Evolutionary conservation across 1,140 invertebrate genomes (phyloP).

Genomic region (Probaryconus sp.): DNA sequence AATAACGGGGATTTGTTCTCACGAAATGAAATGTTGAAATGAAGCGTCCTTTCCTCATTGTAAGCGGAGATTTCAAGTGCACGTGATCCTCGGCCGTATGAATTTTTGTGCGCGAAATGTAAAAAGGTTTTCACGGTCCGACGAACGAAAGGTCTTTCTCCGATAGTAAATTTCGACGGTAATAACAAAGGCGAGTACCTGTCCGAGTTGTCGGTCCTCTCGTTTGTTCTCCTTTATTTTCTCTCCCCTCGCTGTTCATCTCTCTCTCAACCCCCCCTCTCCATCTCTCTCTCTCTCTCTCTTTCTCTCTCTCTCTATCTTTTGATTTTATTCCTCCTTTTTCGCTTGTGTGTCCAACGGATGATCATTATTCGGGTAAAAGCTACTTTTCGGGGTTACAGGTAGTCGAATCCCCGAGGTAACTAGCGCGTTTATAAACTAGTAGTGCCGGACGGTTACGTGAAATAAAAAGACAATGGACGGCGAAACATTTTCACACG

Average conservation of each 20-base stretch:
- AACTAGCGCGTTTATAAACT: slow-evolving; percentile 49
- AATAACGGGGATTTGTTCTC: slow-evolving; percentile 16
- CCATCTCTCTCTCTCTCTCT: slow-evolving; percentile 25
- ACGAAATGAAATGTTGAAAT: slow-evolving; percentile 46
- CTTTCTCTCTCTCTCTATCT: slow-evolving; percentile 27
- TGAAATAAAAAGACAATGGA: slow-evolving; percentile 67
- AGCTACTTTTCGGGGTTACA: slow-evolving; percentile 52
- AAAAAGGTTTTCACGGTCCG: slow-evolving; percentile 62
- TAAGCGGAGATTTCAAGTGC: slow-evolving; percentile 11
- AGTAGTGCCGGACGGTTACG: slow-evolving; percentile 51
- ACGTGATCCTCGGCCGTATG: slow-evolving; percentile 35
- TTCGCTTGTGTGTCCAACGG: slow-evolving; percentile 48
- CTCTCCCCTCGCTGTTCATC: slow-evolving; percentile 14
- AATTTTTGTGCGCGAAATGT: slow-evolving; percentile 52
- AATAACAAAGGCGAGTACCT: slow-evolving; percentile 64
- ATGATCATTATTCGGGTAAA: slow-evolving; percentile 63
- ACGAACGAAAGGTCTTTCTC: slow-evolving; percentile 56
- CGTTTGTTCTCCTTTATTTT: slow-evolving; percentile 52
- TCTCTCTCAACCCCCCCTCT: slow-evolving; percentile 23
- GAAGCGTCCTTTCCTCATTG: slow-evolving; percentile 47
- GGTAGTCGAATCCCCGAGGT: slow-evolving; percentile 52
- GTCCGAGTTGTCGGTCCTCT: slow-evolving; percentile 56
- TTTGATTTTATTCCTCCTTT: slow-evolving; percentile 37
- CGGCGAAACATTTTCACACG: slow-evolving; percentile 71
- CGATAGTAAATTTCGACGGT: slow-evolving; percentile 50